Percentiles rank a stretch among this genome's conserved stretches.
Conservation (phyloP, 2,888 invertebrate species). For the Heliconius erato region DNA sequence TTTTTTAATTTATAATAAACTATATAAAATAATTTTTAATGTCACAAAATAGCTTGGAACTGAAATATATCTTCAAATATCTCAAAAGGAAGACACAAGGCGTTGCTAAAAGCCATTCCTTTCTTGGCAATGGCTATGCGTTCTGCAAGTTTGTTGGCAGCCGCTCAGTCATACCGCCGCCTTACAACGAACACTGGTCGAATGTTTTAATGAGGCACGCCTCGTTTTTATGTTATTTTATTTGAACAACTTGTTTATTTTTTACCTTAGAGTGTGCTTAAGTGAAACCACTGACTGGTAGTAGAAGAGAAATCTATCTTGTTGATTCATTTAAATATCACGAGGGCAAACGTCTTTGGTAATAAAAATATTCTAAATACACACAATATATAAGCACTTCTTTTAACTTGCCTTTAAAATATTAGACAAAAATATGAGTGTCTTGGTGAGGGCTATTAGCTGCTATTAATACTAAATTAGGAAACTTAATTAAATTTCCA, state of each 20-base stretch:
- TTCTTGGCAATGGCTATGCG: constrained; percentile 38
- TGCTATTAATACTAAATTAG: background rate
- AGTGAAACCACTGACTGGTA: constrained; percentile 22
- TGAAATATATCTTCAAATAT: constrained; percentile 31
- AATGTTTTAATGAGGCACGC: constrained; percentile 24
- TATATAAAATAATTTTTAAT: background rate
- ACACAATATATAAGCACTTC: background rate
- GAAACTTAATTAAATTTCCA: background rate
- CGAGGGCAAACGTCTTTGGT: background rate
- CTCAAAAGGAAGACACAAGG: constrained; percentile 32
- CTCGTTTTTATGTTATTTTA: constrained; percentile 19
- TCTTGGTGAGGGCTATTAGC: too few species aligned
- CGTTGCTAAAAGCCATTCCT: constrained; percentile 22
- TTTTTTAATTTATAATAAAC: too few species aligned
- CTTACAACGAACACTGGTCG: constrained; percentile 18
- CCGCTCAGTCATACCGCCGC: constrained; percentile 28
- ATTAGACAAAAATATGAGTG: background rate
- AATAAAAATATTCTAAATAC: background rate
- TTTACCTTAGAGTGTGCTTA: constrained; percentile 10
- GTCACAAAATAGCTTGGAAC: background rate
- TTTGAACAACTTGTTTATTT: constrained; percentile 27
- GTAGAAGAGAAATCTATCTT: constrained; percentile 27
- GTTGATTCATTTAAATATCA: constrained; percentile 19
- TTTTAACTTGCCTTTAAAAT: background rate
- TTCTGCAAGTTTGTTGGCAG: constrained; percentile 42